Conservation (phyloP, 2,797 vertebrate genomes). For the Rhynchotus rufescens region DNA sequence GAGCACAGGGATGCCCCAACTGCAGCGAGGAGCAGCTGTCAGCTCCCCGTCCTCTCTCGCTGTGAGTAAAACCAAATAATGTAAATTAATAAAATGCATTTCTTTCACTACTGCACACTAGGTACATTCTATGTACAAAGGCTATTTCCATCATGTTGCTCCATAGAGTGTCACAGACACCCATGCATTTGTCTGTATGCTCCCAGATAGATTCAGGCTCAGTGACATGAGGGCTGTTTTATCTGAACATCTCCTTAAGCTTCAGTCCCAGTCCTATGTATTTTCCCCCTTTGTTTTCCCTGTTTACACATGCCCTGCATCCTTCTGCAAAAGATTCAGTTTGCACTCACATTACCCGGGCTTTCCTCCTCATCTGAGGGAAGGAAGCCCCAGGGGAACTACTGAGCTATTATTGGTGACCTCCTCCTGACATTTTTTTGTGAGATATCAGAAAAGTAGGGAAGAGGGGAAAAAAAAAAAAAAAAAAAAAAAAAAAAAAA, state of each 20-base stretch:
- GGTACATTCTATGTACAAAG: neutral
- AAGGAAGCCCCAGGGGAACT: neutral
- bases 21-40: neutral
- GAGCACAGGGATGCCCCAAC: neutral
- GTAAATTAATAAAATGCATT: neutral
- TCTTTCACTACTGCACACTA: neutral
- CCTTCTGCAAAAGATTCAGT: neutral
- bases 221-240: neutral
- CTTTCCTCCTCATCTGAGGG: neutral
- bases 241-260: neutral
- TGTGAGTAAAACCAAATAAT: neutral
- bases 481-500: neutral
- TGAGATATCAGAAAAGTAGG: neutral
- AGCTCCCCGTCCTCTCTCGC: neutral
- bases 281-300: neutral
- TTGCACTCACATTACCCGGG: neutral
- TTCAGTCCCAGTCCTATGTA: neutral
- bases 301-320: neutral
- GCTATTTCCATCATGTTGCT: neutral
- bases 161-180: neutral
- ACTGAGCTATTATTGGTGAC: neutral
- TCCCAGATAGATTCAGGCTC: neutral
- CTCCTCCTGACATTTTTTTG: slow-evolving; percentile 9
- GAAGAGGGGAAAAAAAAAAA: too few species aligned
- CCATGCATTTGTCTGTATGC: neutral